Conservation (phyloP, 2,888 invertebrate species). For the Linnaemya tessellans region DNA sequence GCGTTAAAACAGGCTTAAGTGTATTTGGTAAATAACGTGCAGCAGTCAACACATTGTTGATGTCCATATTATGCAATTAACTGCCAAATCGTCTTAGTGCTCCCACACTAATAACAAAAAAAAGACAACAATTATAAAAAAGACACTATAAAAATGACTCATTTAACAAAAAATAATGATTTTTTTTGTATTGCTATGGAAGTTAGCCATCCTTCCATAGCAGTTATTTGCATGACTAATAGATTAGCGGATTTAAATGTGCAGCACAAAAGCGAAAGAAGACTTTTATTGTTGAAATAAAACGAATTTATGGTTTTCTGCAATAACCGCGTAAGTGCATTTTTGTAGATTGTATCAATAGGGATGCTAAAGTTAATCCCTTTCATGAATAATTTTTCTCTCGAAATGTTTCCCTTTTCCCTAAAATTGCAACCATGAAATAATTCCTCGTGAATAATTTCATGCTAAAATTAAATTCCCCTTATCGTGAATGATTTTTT, state of each 20-base stretch:
- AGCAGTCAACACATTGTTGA: neutral
- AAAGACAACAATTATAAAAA: neutral
- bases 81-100: neutral
- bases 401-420: no score
- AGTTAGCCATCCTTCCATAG: neutral
- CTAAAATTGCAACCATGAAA: no score
- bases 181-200: neutral
- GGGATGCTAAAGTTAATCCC: no score
- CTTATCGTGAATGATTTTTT: no score
- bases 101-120: neutral
- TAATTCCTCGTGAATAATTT: no score
- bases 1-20: neutral
- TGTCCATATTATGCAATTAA: neutral
- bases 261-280: neutral
- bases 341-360: no score
- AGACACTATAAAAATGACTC: constrained; percentile 1
- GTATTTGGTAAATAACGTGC: neutral
- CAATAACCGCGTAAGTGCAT: no score
- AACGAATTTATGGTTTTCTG: neutral
- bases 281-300: neutral
- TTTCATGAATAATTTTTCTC: no score
- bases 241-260: neutral
- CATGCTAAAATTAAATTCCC: no score
- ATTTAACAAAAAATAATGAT: neutral
- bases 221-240: neutral